These are phyloP conservation scores for Enteromius trimaculatus DNA, from an alignment of 2,797 vertebrate genomes.

Conservation along the genomic window DNA sequence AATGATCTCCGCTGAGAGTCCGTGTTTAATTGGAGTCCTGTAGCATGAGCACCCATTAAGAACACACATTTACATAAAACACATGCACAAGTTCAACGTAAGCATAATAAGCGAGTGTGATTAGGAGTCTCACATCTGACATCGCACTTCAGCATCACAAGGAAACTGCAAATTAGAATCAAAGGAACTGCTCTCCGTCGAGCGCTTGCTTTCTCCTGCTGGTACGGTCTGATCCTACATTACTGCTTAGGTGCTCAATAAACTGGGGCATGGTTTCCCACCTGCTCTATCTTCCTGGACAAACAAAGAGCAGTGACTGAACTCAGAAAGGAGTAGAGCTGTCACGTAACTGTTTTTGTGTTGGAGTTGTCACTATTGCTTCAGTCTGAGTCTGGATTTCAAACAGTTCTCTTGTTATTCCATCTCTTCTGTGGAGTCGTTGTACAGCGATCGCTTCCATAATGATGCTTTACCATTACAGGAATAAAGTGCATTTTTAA, in stretches of 20 bases:
- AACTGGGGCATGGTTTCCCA: slow-evolving; percentile 10
- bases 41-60: slow-evolving; percentile 1
- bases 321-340: slow-evolving; percentile 5
- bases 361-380: background rate
- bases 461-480: background rate
- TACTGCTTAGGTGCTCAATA: slow-evolving; percentile 8
- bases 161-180: slow-evolving; percentile 31
- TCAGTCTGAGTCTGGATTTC: background rate
- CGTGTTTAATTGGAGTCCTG: slow-evolving; percentile 39
- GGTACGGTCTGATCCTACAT: slow-evolving; percentile 1
- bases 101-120: slow-evolving; percentile 20
- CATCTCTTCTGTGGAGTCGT: background rate
- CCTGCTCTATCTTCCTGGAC: slow-evolving; percentile 14
- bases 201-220: background rate
- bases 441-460: background rate
- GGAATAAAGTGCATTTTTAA: background rate
- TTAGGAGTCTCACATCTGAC: slow-evolving; percentile 9
- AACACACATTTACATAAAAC: slow-evolving; percentile 26
- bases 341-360: background rate
- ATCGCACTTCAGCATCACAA: background rate
- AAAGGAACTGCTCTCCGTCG: slow-evolving; percentile 16
- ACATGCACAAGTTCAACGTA: slow-evolving; percentile 1
- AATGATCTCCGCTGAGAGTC: slow-evolving; percentile 51
- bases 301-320: slow-evolving; percentile 27
- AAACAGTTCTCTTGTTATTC: background rate